phyloP scores from a whole-genome alignment of 2,888 invertebrate genomes.

The Lacanobia wlatinum region DNA sequence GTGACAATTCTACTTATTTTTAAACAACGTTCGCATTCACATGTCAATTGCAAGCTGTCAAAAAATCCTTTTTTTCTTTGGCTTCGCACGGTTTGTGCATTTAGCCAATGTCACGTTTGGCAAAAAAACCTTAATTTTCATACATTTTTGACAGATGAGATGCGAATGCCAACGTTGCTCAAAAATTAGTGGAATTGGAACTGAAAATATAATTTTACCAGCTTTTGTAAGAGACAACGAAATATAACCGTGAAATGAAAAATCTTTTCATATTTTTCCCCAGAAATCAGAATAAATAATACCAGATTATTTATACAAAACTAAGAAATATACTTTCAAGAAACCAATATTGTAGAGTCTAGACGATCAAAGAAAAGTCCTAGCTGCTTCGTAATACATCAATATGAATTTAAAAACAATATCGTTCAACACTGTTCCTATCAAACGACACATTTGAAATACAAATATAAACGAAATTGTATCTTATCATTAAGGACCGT shows the following conservation, averaged over 20 bases:
- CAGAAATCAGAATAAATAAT: constrained; percentile 28
- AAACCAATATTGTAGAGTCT: constrained; percentile 30
- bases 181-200: no score
- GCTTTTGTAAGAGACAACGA: background rate
- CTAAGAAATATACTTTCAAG: constrained; percentile 11
- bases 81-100: no score
- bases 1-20: no score
- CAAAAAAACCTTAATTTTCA: no score
- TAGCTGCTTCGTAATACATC: constrained; percentile 48
- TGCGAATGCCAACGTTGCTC: no score
- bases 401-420: constrained; percentile 70
- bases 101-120: no score
- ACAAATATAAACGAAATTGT: constrained; percentile 67
- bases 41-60: no score
- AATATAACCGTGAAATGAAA: background rate
- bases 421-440: constrained; percentile 59
- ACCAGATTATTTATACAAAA: constrained; percentile 20
- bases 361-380: constrained; percentile 40
- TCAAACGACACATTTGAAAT: constrained; percentile 59
- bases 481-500: constrained; percentile 61
- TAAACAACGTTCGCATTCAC: no score
- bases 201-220: background rate
- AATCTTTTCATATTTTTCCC: background rate
- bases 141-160: no score
- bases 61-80: no score